Conservation (phyloP, 2,113 vertebrate species). For the Ictidomys tridecemlineatus region DNA sequence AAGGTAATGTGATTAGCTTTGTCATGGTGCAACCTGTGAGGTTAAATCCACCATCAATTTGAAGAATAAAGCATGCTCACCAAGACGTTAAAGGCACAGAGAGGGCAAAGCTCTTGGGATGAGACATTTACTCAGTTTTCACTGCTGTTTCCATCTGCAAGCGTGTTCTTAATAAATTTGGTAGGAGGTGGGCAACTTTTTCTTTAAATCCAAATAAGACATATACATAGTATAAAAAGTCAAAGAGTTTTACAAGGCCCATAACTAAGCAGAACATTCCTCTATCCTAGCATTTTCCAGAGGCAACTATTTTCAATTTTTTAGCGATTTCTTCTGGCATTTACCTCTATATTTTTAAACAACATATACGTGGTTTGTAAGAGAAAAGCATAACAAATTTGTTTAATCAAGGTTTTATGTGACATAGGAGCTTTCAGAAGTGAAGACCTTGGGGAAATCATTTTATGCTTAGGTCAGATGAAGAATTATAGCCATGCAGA, state of each 20-base stretch:
- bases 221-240: background rate
- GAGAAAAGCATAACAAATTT: background rate
- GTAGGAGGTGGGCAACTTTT: constrained; percentile 22
- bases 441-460: background rate
- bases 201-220: constrained; percentile 20
- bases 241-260: background rate
- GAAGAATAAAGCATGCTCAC: constrained; percentile 3
- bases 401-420: background rate
- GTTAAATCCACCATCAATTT: constrained; percentile 37
- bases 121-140: constrained; percentile 23
- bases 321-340: constrained; percentile 7
- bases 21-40: background rate
- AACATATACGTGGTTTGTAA: background rate
- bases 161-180: constrained; percentile 29
- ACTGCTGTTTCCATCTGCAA: background rate
- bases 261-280: background rate
- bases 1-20: background rate
- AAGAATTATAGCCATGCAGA: background rate
- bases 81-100: background rate
- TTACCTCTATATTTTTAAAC: background rate
- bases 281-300: background rate
- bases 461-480: background rate
- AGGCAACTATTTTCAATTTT: background rate
- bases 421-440: background rate
- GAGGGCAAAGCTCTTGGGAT: background rate